Conservation (phyloP, 1,140 invertebrate species). For the Helicoverpa zea region DNA sequence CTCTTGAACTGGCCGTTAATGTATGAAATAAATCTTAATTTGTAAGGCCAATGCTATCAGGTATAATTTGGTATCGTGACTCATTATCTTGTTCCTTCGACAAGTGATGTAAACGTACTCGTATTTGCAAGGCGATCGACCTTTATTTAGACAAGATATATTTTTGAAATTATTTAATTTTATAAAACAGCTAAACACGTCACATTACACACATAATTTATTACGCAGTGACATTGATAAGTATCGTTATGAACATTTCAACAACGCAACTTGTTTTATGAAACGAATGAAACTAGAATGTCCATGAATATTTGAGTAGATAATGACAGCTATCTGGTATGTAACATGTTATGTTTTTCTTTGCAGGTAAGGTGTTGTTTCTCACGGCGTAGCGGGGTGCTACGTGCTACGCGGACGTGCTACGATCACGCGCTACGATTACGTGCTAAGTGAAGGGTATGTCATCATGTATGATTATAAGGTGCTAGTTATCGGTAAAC, state of each 20-base stretch:
- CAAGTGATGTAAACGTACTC: not conserved
- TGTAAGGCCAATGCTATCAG: constrained; percentile 24
- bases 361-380: constrained; percentile 31
- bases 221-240: no score
- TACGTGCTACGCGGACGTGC: not conserved
- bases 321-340: not conserved
- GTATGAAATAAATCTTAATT: constrained; percentile 22
- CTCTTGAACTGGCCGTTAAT: constrained; percentile 29
- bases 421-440: not conserved
- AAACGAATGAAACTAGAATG: not conserved
- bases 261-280: not conserved
- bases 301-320: constrained; percentile 1
- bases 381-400: not conserved
- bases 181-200: no score
- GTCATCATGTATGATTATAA: not conserved
- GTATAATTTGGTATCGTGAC: not conserved
- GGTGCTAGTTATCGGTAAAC: not conserved
- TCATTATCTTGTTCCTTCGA: constrained; percentile 22
- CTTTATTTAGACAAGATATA: not conserved
- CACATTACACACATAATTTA: no score
- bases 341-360: not conserved
- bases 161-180: no score
- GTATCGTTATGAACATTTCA: not conserved
- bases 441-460: not conserved
- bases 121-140: not conserved